Conservation (phyloP, 2,888 invertebrate genomes). For the Cephonodes hylas region DNA sequence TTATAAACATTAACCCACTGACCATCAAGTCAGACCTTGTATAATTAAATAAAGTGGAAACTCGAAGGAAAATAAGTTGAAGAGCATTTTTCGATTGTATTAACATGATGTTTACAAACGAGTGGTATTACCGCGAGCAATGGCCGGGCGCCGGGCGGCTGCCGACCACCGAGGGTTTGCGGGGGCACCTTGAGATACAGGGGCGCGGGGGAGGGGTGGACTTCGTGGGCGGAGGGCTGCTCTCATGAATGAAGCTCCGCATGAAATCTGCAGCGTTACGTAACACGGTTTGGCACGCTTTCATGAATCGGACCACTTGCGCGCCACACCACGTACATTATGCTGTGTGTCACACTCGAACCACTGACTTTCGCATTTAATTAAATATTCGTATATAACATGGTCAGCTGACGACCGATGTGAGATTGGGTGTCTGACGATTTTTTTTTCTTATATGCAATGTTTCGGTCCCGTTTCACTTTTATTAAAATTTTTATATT, state of each 20-base stretch:
- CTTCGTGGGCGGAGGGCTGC: conserved; percentile 19
- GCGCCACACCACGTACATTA: not conserved
- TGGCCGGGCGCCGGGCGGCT: not conserved
- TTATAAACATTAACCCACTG: not conserved
- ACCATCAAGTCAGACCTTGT: not conserved
- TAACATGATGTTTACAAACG: not conserved
- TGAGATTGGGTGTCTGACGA: no score
- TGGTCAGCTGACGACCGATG: not conserved
- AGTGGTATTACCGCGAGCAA: not conserved
- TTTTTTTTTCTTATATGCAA: no score
- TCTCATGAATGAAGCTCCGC: conserved; percentile 61
- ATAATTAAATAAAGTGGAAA: not conserved
- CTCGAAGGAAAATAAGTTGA: not conserved
- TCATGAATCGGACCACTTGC: conserved; percentile 23
- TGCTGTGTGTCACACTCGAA: not conserved
- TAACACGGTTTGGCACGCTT: conserved; percentile 56
- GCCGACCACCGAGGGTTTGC: not conserved
- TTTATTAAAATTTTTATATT: no score
- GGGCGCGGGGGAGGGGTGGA: not conserved
- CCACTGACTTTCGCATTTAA: not conserved
- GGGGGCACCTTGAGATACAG: not conserved
- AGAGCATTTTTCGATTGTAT: not conserved
- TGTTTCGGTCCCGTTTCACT: no score
- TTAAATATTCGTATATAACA: not conserved
- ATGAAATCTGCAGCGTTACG: conserved; percentile 66